Base-by-base conservation (phyloP, 2,888 invertebrate species). In the Cabera pusaria region DNA sequence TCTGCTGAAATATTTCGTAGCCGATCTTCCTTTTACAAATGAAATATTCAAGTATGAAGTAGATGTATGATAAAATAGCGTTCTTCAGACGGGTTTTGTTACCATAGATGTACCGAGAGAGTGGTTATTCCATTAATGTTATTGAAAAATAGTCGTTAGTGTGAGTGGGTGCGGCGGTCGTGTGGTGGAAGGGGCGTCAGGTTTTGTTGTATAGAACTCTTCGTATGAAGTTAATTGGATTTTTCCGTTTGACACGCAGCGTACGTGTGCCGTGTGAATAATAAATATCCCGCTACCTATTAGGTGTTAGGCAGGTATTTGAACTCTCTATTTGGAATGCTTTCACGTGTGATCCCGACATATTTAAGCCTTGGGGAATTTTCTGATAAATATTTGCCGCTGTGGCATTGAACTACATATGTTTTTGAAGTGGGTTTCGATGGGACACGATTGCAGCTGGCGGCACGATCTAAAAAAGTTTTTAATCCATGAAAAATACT, bases 211-310 rank as follows among this genome's bases (percentile, higher is more conserved):
- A 67, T 65, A 68, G 70, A 67, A 69, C 78, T 73, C 73, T 73
- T 74, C 79, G 74, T 73, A 77, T 77, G 79, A 66, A 83, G 75
- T 83, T 84, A 84, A 85, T 85, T 85, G 83, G 83, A 84, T 85
- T 85, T 83, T 84, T 83, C 82, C 83, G 78, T 84, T 80, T 81
- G 75, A 74, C 75, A 63, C 73, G 75, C 57, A 57, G 64, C 59
- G 71, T 63, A 77, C 78, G 83, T 76, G 78, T 68, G 67, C 70
- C 60, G 75, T 66, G 68, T 80, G 79, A 77, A 81, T 84, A 81
- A 79, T 77, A 75, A 79, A 76, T 69, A 64, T 64, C 66, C 61
- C 72, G 71, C 73, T 71, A 76, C 46, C 49, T 52, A 47, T 43
- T 44, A 49, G 45, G 47, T 43, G 40, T 44, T 43, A 43, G 47